Percentiles rank a stretch among this genome's conserved stretches.
Conservation (phyloP, 2,888 invertebrate species). For the Aspidiotus rigidus region DNA sequence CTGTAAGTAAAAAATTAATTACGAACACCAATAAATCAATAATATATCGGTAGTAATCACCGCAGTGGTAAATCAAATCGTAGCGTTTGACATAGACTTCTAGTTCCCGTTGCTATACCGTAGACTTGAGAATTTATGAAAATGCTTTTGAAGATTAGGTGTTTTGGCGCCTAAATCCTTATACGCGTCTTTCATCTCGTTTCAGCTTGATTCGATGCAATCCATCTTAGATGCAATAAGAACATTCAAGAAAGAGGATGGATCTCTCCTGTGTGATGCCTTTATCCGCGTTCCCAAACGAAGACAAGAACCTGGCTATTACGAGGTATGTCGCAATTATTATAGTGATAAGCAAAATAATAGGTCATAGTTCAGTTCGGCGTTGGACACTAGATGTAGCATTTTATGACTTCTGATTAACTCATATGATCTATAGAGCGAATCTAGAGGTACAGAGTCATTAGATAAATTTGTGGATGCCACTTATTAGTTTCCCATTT, state of each 20-base stretch:
- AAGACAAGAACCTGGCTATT: slow-evolving; percentile 81
- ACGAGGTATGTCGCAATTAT: slow-evolving; percentile 49
- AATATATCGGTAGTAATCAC: too few species aligned
- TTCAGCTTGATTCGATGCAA: slow-evolving; percentile 73
- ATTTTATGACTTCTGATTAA: background rate
- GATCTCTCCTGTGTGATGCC: slow-evolving; percentile 78
- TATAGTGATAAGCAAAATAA: background rate
- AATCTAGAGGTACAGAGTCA: too few species aligned
- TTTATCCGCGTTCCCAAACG: slow-evolving; percentile 92
- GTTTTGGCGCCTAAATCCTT: slow-evolving; percentile 21
- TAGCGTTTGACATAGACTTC: slow-evolving; percentile 22
- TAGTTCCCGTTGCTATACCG: slow-evolving; percentile 5
- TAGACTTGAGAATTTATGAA: background rate
- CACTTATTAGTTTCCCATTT: slow-evolving; percentile 41
- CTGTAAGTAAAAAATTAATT: slow-evolving; percentile 49
- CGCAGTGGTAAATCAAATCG: slow-evolving; percentile 13
- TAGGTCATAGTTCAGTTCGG: background rate
- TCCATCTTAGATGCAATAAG: slow-evolving; percentile 86
- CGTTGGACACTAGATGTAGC: background rate
- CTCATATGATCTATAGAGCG: background rate
- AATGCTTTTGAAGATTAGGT: background rate
- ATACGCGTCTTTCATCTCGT: slow-evolving; percentile 37
- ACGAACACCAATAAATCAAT: too few species aligned
- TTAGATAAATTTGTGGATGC: slow-evolving; percentile 15
- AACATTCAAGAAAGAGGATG: slow-evolving; percentile 85